Evolutionary conservation across 2,113 vertebrate species (phyloP).

Genomic region (Psittacara wagleri): DNA sequence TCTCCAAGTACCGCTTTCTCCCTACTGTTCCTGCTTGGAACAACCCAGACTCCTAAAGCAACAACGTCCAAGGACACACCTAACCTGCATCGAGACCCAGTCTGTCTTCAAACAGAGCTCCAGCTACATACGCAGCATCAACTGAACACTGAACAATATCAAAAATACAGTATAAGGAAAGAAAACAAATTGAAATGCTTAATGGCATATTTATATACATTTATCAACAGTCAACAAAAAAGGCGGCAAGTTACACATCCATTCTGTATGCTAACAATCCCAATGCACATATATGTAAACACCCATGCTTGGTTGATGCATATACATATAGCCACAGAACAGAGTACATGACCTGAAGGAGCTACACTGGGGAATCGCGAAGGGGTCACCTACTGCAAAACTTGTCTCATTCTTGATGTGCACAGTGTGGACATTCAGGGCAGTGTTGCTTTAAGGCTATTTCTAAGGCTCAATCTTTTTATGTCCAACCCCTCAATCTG

Average conservation of each 20-base stretch:
- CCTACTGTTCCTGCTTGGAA: background rate
- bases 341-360: constrained; percentile 53
- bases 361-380: constrained; percentile 3
- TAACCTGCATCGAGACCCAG: background rate
- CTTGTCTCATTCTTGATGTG: background rate
- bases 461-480: constrained; percentile 61
- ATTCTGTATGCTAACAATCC: constrained; percentile 56
- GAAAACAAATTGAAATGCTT: constrained; percentile 54
- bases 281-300: constrained; percentile 40
- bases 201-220: constrained; percentile 68
- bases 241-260: constrained; percentile 70
- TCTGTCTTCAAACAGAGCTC: constrained; percentile 53
- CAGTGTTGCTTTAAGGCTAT: constrained; percentile 73
- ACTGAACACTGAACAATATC: constrained; percentile 67
- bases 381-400: constrained; percentile 23
- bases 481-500: background rate
- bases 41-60: background rate
- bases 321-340: constrained; percentile 25
- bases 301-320: constrained; percentile 55
- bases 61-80: background rate
- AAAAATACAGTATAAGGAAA: constrained; percentile 36
- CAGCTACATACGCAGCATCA: constrained; percentile 32
- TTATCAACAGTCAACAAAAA: constrained; percentile 63
- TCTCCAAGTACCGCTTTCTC: background rate
- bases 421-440: constrained; percentile 64